These are phyloP conservation scores for Eutolmus rufibarbis DNA, from an alignment of 2,888 invertebrate genomes.

Conservation along the genomic window DNA sequence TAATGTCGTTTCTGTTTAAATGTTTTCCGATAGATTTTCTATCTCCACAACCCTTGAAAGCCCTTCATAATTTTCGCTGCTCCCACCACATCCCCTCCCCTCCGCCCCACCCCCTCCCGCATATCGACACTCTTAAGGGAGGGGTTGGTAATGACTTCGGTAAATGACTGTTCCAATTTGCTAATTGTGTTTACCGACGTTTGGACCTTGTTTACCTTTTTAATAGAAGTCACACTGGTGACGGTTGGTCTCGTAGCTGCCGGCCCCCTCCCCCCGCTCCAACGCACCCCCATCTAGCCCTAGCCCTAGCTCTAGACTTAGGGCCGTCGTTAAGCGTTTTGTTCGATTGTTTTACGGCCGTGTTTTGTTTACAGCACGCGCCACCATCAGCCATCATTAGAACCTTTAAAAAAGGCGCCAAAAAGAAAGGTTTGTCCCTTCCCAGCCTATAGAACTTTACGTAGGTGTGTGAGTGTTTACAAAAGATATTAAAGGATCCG, in stretches of 20 bases:
- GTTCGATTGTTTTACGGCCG: neutral
- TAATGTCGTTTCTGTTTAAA: no score
- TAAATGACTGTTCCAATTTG: conserved; percentile 33
- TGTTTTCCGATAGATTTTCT: no score
- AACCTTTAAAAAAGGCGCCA: neutral
- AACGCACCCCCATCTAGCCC: neutral
- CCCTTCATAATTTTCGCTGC: no score
- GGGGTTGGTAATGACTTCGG: conserved; percentile 3
- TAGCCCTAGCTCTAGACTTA: no score
- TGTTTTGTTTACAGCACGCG: neutral
- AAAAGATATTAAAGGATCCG: neutral
- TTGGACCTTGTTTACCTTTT: neutral
- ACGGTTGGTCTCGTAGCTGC: neutral
- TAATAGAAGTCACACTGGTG: neutral
- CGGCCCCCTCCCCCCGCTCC: neutral
- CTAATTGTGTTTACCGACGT: conserved; percentile 13
- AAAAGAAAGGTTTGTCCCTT: neutral
- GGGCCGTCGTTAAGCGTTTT: no score
- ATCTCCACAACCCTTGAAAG: no score
- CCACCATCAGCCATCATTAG: neutral
- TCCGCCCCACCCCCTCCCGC: no score
- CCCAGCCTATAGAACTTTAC: no score
- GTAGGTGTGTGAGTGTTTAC: neutral
- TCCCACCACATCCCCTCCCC: no score
- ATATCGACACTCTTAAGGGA: no score